These are phyloP conservation scores for Xerus rutilus DNA, from an alignment of 2,797 vertebrate species.

Conservation along the genomic window DNA sequence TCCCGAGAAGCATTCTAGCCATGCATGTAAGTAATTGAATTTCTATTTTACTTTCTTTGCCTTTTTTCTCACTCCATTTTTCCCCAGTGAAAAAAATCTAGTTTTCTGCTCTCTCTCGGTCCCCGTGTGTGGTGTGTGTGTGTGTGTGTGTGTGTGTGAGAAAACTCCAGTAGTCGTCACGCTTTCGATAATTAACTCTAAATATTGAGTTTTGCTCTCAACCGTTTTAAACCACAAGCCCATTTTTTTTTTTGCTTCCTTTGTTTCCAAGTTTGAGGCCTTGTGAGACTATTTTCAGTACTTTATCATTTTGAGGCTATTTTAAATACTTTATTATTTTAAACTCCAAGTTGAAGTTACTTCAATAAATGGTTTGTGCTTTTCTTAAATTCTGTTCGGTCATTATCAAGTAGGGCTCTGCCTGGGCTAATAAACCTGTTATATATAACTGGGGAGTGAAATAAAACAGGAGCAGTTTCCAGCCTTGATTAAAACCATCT, in stretches of 20 bases:
- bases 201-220: conserved; percentile 80
- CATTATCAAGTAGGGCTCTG: conserved; percentile 3
- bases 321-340: conserved; percentile 80
- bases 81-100: conserved; percentile 70
- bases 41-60: neutral
- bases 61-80: conserved; percentile 61
- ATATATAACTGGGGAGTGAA: neutral
- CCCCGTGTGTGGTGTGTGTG: too few species aligned
- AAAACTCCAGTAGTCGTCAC: conserved; percentile 68
- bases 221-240: conserved; percentile 46
- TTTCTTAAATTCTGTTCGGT: conserved; percentile 71
- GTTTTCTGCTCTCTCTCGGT: neutral
- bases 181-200: conserved; percentile 76
- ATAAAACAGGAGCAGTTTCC: conserved; percentile 38
- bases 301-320: conserved; percentile 77
- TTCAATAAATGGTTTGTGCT: conserved; percentile 61
- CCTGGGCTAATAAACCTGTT: conserved; percentile 48
- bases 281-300: conserved; percentile 52
- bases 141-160: neutral
- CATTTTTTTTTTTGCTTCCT: neutral
- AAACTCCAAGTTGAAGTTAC: conserved; percentile 58
- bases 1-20: conserved; percentile 99
- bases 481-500: conserved; percentile 60
- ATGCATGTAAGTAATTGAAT: conserved; percentile 97
- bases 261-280: conserved; percentile 64